Base-by-base conservation (phyloP, 2,797 vertebrate species). In the Parambassis ranga region DNA sequence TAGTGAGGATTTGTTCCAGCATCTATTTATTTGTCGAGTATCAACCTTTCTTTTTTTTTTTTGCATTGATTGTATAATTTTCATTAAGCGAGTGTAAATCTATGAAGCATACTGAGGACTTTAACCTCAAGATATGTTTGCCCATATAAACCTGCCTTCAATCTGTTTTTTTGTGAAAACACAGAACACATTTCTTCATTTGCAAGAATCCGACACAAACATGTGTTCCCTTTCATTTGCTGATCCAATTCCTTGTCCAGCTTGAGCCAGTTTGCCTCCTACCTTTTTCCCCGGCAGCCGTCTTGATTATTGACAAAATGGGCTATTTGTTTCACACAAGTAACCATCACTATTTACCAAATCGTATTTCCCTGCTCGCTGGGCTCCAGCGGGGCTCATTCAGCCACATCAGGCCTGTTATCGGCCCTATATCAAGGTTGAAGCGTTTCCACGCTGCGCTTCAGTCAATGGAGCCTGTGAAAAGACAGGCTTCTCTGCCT, bases 391-490 rank as follows among this genome's bases (percentile, higher is more conserved):
- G 42, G 63, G 69, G 69, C 59, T 74, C 60, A 66, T 77, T 71
- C 69, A 81, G 41, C 57, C 71, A 78, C 69, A 81, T 78, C 79
- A 77, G 76, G 47, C 72, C 65, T 68, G 77, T 81, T 82, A 85
- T 82, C 60, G 13, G 77, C 30, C 42, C 65, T 57, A 71, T 80
- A 79, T 81, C 65, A 66, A 57, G 75, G 65, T 56, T 42, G 28
- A 68, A 78, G 71, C 36, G 26, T 81, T 63, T 74, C 71, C 69
- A 80, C n/a, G 75, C 77, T 76, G 75, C 9, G 77, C 79, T 77
- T 77, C 78, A 72, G 75, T 89, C 86, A 87, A 73, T 75, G 77
- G 69, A 77, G 71, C 72, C 72, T 76, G 81, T 75, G 71, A 87
- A 87, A 89, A 82, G 74, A 85, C 68, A 76, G 33, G 60, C 61